Evolutionary conservation across 1,140 invertebrate species (phyloP), one percentile per base, ranked within the genome.

Genomic region (Saccostrea echinata): DNA sequence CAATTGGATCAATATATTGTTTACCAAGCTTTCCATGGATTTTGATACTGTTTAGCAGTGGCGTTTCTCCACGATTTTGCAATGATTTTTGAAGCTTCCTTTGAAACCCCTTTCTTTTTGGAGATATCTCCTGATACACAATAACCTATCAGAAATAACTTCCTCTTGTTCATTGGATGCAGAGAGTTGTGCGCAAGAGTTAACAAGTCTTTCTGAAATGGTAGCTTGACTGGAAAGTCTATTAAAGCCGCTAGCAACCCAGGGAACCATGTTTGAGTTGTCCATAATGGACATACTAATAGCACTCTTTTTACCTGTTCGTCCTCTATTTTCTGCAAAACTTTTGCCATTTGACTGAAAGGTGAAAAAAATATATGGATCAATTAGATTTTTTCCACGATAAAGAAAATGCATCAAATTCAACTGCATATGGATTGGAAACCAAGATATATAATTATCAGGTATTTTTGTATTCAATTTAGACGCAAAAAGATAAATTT

Each of bases 401-500:
- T 61, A 61, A 61, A 51, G 87, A 35, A 80, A 88, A 88, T 12
- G 87, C 87, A 88, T 88, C 76, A 55, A 81, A 27, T 33, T 27
- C 51, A 3, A 33, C 76, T 30, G 64, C 55, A 35, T 55, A 21
- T 53, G 87, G 87, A 30, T 88, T 84, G 84, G 84, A 53, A 57
- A 8, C 83, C 87, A 85, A 35, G 87, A 84, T 21, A 61, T 18
- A 51, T 30, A 33, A 81, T 71, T 84, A 11, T 80, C 68, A 6
- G 61, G 24, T 53, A 85, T 57, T 43, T 88, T 83, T 33, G 12
- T n/a, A 82, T 84, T 88, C 12, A 88, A 52, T 8, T 71, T 86
- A 16, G 71, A 82, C 35, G 87, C 86, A 90, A 88, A 89, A 53
- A 89, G 30, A 89, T 90, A 76, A 64, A 86, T 68, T 61, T 89